Conservation (phyloP, 2,888 invertebrate genomes). For the Zhuqinia jingwanae region DNA sequence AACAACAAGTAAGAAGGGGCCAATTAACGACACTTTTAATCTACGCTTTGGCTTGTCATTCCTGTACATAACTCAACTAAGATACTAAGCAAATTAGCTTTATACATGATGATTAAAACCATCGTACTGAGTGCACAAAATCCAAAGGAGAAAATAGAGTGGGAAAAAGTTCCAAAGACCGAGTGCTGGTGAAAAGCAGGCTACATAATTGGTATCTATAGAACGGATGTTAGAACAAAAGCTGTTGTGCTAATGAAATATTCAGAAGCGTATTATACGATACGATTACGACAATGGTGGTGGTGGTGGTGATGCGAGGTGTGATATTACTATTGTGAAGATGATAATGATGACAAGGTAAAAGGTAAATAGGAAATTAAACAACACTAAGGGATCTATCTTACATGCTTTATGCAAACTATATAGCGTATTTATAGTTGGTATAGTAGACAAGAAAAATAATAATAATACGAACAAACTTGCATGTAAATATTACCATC, state of each 20-base stretch:
- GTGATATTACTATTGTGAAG: background rate
- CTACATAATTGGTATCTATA: conserved; percentile 42
- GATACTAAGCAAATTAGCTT: conserved; percentile 8
- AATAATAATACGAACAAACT: conserved; percentile 42
- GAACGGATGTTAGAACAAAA: conserved; percentile 15
- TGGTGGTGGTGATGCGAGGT: background rate
- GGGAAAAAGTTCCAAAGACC: background rate
- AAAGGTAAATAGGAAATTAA: conserved; percentile 20
- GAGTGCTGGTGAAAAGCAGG: background rate
- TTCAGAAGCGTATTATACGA: background rate
- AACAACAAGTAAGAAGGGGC: no score
- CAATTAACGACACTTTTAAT: conserved; percentile 6
- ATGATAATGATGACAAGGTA: background rate
- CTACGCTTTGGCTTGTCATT: conserved; percentile 31
- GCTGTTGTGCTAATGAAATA: conserved; percentile 11
- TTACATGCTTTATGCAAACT: background rate
- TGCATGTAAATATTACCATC: conserved; percentile 46
- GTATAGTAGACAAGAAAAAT: conserved; percentile 3
- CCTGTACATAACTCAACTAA: conserved; percentile 33
- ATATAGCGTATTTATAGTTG: background rate
- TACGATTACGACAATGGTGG: background rate
- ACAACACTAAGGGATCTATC: background rate
- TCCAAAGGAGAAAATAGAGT: conserved; percentile 17
- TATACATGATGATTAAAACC: background rate
- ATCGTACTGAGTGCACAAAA: background rate